These are phyloP conservation scores for Diadegma fenestrale DNA, from an alignment of 2,888 invertebrate species.

Conservation along the genomic window DNA sequence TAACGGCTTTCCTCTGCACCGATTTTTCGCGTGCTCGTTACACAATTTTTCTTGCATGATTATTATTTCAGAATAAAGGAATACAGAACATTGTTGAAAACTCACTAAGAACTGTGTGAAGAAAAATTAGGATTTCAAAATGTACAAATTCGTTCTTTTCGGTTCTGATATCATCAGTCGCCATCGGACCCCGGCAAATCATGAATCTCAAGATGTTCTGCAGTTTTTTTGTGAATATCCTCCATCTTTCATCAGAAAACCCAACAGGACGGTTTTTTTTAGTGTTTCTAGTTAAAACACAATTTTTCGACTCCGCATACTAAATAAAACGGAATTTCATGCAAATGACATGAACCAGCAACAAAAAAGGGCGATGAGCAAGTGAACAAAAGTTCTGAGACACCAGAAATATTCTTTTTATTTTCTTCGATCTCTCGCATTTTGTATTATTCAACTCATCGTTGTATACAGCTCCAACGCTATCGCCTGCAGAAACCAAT, in stretches of 20 bases:
- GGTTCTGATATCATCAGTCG: too few species aligned
- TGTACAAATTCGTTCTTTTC: too few species aligned
- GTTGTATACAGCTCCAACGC: slow-evolving; percentile 73
- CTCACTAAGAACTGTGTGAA: too few species aligned
- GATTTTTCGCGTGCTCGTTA: too few species aligned
- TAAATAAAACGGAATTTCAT: slow-evolving; percentile 12
- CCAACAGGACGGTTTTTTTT: not conserved
- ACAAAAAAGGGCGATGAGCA: not conserved
- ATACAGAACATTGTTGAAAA: too few species aligned
- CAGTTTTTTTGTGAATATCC: not conserved
- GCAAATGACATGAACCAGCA: slow-evolving; percentile 66
- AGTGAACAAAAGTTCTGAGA: slow-evolving; percentile 15
- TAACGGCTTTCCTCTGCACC: too few species aligned
- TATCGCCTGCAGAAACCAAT: slow-evolving; percentile 6
- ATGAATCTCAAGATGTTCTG: not conserved
- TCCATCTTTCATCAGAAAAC: not conserved
- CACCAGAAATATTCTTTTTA: not conserved
- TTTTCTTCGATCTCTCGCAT: slow-evolving; percentile 19
- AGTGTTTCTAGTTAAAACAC: not conserved
- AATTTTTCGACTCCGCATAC: slow-evolving; percentile 27
- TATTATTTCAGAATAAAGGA: too few species aligned
- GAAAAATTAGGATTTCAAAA: too few species aligned
- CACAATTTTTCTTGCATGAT: too few species aligned
- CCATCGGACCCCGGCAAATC: too few species aligned
- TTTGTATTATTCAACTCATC: slow-evolving; percentile 76